Percentiles rank a stretch among this genome's conserved stretches.
These are phyloP conservation scores for Aphaenogaster floridana DNA, from an alignment of 1,140 invertebrate species.

Conservation along the genomic window DNA sequence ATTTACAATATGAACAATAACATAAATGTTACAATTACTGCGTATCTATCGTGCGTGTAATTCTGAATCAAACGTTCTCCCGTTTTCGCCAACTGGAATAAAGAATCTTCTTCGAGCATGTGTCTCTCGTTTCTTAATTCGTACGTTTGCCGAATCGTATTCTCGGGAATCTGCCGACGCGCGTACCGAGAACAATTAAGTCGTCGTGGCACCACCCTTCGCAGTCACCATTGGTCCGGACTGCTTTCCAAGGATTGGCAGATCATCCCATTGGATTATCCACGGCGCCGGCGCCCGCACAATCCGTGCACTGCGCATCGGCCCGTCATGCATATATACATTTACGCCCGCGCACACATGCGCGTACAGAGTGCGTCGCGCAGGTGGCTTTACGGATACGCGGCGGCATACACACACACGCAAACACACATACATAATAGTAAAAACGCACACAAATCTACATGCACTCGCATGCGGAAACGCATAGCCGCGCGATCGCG, in stretches of 20 bases:
- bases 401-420: too few species aligned
- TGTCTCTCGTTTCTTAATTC: conserved; percentile 6
- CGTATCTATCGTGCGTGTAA: neutral
- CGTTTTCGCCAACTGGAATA: neutral
- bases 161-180: conserved; percentile 9
- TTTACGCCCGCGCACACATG: conserved; percentile 11
- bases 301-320: conserved; percentile 71
- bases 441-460: neutral
- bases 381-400: conserved; percentile 25
- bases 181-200: conserved; percentile 64
- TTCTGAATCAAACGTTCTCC: neutral
- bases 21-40: neutral
- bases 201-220: conserved; percentile 73
- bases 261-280: conserved; percentile 86
- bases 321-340: conserved; percentile 9
- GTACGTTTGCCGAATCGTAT: conserved; percentile 26
- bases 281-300: conserved; percentile 82
- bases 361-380: conserved; percentile 10
- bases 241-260: conserved; percentile 82
- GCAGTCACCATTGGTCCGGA: conserved; percentile 79
- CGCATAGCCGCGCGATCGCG: conserved; percentile 30
- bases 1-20: neutral
- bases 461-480: conserved; percentile 56
- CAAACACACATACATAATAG: too few species aligned
- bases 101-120: neutral